Percentiles rank a stretch among this genome's conserved stretches.
Evolutionary conservation across 2,888 invertebrate genomes (phyloP).

Genomic region (Neoscelio sp.): DNA sequence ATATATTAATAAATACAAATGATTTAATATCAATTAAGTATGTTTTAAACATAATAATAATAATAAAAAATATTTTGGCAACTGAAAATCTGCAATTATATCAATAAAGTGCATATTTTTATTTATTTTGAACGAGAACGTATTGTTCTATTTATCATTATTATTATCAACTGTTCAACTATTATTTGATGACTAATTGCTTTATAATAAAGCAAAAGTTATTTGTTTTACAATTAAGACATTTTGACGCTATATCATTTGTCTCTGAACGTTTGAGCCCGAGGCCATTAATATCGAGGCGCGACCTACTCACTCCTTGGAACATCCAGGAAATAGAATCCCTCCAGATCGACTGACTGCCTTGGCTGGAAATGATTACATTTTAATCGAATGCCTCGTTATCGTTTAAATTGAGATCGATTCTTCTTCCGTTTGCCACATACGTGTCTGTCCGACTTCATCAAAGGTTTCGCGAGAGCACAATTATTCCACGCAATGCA

Average conservation of each 20-base stretch:
- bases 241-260: constrained; percentile 3
- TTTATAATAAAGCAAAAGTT: constrained; percentile 24
- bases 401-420: constrained; percentile 57
- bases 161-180: no score
- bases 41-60: no score
- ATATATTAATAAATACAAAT: no score
- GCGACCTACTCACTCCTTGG: constrained; percentile 55
- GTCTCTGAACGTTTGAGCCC: constrained; percentile 33
- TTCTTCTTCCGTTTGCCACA: constrained; percentile 17
- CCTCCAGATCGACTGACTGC: constrained; percentile 37
- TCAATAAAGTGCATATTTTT: neutral
- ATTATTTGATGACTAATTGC: no score
- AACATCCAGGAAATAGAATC: constrained; percentile 56
- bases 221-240: neutral
- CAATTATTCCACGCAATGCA: no score
- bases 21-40: no score
- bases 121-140: neutral
- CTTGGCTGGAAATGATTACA: constrained; percentile 57
- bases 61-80: no score
- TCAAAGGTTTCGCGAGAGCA: no score
- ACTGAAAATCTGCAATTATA: no score
- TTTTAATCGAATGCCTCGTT: constrained; percentile 64
- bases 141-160: no score
- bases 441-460: neutral
- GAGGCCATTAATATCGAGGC: constrained; percentile 54